Conservation (phyloP, 2,888 invertebrate species). For the Drosophila antonietae region DNA sequence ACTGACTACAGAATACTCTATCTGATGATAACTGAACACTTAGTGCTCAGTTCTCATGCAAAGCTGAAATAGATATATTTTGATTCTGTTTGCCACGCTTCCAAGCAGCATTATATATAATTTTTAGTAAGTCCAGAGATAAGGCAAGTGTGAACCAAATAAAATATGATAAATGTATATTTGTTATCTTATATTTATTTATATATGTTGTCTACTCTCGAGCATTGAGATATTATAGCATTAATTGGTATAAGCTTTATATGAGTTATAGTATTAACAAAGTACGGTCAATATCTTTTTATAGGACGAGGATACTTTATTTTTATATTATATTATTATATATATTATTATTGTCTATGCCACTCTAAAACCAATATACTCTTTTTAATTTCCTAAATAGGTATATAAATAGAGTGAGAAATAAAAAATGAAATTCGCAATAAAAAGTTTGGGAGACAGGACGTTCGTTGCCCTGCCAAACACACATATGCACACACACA, state of each 20-base stretch:
- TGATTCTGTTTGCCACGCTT: background rate
- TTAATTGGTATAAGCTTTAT: no score
- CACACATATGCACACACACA: constrained; percentile 11
- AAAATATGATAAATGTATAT: no score
- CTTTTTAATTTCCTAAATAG: no score
- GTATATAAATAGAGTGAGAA: constrained; percentile 1
- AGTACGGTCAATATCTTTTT: no score
- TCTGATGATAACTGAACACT: background rate
- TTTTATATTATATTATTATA: no score
- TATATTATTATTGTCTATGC: background rate
- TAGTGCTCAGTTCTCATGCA: background rate
- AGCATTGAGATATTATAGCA: no score
- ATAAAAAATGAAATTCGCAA: constrained; percentile 59
- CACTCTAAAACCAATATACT: background rate
- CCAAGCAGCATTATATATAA: background rate
- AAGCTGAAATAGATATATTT: background rate
- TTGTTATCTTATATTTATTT: no score
- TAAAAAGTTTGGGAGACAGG: constrained; percentile 70
- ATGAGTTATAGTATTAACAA: no score
- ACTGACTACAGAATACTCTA: background rate
- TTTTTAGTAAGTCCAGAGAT: background rate
- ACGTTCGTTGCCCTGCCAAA: constrained; percentile 61
- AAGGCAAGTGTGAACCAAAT: background rate
- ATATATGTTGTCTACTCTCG: no score
- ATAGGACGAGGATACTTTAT: no score